These are phyloP conservation scores for Euphydryas editha DNA, from an alignment of 2,888 invertebrate species.

Conservation along the genomic window DNA sequence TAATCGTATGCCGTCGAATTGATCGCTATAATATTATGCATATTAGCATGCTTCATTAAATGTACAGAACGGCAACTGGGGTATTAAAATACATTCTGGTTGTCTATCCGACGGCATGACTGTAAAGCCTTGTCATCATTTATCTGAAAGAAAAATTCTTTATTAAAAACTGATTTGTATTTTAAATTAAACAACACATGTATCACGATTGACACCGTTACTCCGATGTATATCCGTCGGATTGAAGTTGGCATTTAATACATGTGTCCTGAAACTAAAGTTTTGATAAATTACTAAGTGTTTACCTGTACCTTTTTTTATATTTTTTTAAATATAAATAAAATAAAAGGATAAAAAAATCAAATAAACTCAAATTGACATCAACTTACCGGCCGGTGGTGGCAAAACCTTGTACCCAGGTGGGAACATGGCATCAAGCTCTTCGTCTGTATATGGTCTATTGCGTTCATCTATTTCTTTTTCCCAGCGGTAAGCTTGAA, in stretches of 20 bases:
- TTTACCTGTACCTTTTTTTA: constrained; percentile 51
- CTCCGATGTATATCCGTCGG: constrained; percentile 56
- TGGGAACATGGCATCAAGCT: constrained; percentile 98
- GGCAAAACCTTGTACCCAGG: constrained; percentile 98
- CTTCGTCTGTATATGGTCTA: constrained; percentile 97
- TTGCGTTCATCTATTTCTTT: constrained; percentile 99
- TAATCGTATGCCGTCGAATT: constrained; percentile 11
- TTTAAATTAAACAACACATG: constrained; percentile 67
- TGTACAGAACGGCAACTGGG: constrained; percentile 53
- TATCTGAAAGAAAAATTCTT: constrained; percentile 81
- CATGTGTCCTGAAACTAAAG: constrained; percentile 82
- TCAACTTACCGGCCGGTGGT: constrained; percentile 91
- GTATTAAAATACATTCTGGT: constrained; percentile 61
- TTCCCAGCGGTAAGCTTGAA: constrained; percentile 99
- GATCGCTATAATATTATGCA: constrained; percentile 24
- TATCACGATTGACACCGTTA: constrained; percentile 51
- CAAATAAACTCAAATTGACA: constrained; percentile 34
- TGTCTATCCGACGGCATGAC: constrained; percentile 73
- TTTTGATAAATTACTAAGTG: constrained; percentile 72
- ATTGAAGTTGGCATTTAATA: constrained; percentile 65
- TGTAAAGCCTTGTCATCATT: constrained; percentile 74
- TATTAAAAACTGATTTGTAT: constrained; percentile 62
- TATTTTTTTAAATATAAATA: constrained; percentile 24
- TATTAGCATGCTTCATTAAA: constrained; percentile 24
- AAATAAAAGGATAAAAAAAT: constrained; percentile 38